Percentiles rank a stretch among this genome's conserved stretches.
Evolutionary conservation across 2,113 vertebrate genomes (phyloP).

Genomic region (Aphyosemion australe): DNA sequence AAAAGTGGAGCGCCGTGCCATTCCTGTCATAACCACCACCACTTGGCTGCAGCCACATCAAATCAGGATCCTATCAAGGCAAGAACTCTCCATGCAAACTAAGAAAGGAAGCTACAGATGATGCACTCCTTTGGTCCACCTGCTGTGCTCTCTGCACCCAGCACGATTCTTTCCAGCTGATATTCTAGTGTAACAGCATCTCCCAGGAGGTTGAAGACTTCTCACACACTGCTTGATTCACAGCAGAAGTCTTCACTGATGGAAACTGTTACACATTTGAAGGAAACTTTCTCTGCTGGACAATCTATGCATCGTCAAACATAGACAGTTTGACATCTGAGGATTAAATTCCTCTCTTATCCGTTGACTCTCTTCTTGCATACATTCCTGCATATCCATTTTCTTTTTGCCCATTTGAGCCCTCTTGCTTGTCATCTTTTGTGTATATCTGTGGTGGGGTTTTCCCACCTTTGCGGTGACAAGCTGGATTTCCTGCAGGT

Average conservation of each 20-base stretch:
- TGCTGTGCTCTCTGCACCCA: conserved; percentile 14
- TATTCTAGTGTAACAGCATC: conserved; percentile 20
- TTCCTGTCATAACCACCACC: not conserved
- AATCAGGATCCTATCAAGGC: conserved; percentile 1
- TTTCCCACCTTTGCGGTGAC: conserved; percentile 21
- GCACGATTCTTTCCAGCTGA: not conserved
- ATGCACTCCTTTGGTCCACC: conserved; percentile 5
- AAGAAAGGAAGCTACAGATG: conserved; percentile 8
- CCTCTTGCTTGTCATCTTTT: not conserved
- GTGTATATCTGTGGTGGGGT: conserved; percentile 13
- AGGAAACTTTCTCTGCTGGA: not conserved
- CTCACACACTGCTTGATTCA: conserved; percentile 7
- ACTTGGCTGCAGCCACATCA: conserved; percentile 3
- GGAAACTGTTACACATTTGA: conserved; percentile 16
- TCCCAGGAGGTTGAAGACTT: conserved; percentile 28
- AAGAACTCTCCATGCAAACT: not conserved
- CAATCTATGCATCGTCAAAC: conserved; percentile 18
- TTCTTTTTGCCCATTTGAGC: not conserved
- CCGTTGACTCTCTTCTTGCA: not conserved
- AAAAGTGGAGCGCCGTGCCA: not conserved
- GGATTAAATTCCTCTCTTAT: not conserved
- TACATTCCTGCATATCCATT: not conserved
- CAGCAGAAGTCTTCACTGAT: conserved; percentile 15
- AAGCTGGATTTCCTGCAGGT: conserved; percentile 83
- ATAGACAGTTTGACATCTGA: conserved; percentile 6